These are phyloP conservation scores for Sylvicola cinctus DNA, from an alignment of 2,888 invertebrate genomes.

Conservation along the genomic window DNA sequence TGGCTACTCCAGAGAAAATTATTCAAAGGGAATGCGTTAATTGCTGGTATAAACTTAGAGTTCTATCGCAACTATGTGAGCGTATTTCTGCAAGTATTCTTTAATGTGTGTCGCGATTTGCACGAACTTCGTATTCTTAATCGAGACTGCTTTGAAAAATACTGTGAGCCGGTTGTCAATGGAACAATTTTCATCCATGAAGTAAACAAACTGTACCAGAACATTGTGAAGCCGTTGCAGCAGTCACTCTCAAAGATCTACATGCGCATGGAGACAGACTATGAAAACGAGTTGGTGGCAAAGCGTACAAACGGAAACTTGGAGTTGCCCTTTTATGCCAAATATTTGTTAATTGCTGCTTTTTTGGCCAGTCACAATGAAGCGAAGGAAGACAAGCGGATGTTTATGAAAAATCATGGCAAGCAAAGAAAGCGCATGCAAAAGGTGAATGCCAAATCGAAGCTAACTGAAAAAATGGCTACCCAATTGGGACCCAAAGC, in stretches of 20 bases:
- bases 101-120: constrained; percentile 64
- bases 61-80: constrained; percentile 64
- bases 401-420: constrained; percentile 64
- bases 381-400: constrained; percentile 62
- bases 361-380: constrained; percentile 88
- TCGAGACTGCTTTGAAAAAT: constrained; percentile 50
- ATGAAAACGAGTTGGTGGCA: not conserved
- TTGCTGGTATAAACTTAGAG: constrained; percentile 14
- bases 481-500: constrained; percentile 64
- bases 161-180: constrained; percentile 54
- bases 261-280: constrained; percentile 25
- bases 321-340: constrained; percentile 74
- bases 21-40: constrained; percentile 8
- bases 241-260: constrained; percentile 58
- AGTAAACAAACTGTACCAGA: constrained; percentile 53
- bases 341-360: constrained; percentile 73
- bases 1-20: not conserved
- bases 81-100: constrained; percentile 67
- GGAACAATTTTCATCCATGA: constrained; percentile 41
- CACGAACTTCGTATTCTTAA: constrained; percentile 67
- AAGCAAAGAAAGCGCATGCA: constrained; percentile 46
- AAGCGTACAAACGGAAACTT: constrained; percentile 17
- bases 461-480: constrained; percentile 31
- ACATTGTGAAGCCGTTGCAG: constrained; percentile 56
- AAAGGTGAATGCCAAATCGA: constrained; percentile 35